Percentiles rank a stretch among this genome's conserved stretches.
Conservation (phyloP, 1,140 invertebrate genomes). For the Nomia melanderi region DNA sequence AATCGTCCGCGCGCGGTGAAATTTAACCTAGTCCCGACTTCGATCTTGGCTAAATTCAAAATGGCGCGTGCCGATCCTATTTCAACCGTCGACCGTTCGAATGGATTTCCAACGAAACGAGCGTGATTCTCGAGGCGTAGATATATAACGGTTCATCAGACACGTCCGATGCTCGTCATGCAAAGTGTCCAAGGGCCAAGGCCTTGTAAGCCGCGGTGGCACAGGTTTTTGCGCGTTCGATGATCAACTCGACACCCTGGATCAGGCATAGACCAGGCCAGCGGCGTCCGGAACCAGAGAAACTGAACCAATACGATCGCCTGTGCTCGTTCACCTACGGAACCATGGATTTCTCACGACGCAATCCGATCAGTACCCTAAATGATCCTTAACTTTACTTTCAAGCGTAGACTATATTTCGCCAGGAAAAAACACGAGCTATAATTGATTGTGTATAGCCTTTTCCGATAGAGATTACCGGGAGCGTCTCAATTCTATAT, state of each 20-base stretch:
- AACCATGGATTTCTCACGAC: background rate
- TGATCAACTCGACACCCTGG: constrained; percentile 18
- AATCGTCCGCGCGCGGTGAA: no score
- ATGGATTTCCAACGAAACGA: no score
- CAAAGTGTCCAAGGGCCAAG: background rate
- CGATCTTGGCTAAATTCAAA: no score
- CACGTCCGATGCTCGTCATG: constrained; percentile 7
- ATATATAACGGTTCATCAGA: background rate
- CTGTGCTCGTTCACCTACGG: no score
- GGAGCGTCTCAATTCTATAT: constrained; percentile 38
- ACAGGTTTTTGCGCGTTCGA: constrained; percentile 29
- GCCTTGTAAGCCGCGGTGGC: constrained; percentile 8
- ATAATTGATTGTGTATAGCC: constrained; percentile 31
- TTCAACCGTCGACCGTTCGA: no score
- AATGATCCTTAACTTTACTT: constrained; percentile 19
- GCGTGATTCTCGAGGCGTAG: no score
- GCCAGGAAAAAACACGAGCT: constrained; percentile 32
- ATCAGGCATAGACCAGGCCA: constrained; percentile 51
- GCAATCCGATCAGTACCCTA: constrained; percentile 10
- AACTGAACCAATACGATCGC: constrained; percentile 20
- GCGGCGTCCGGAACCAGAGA: constrained; percentile 35
- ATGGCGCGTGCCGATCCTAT: no score
- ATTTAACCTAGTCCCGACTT: no score
- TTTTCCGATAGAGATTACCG: constrained; percentile 10
- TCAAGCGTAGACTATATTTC: constrained; percentile 29